phyloP scores from a whole-genome alignment of 1,140 invertebrate species.

The Apocrypta bakeri region DNA sequence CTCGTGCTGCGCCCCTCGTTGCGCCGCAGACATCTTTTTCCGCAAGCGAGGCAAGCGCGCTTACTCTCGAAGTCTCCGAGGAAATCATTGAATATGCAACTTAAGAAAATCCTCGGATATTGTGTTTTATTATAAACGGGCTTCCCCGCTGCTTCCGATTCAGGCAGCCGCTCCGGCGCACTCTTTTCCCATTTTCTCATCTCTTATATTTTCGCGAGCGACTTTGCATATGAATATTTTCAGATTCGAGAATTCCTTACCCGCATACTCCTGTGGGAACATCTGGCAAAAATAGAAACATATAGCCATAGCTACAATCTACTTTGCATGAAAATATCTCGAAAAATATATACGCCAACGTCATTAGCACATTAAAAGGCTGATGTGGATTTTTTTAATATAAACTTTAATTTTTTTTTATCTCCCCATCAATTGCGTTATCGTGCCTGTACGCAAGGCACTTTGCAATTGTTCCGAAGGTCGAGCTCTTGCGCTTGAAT shows the following conservation, averaged over 20 bases:
- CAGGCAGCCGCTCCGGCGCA: constrained; percentile 17
- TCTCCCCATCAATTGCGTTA: no score
- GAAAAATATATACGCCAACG: neutral
- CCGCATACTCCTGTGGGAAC: constrained; percentile 59
- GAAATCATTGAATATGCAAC: constrained; percentile 83
- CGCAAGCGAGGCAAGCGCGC: neutral
- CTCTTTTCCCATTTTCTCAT: constrained; percentile 22
- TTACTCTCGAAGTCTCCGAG: constrained; percentile 75
- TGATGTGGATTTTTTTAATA: neutral
- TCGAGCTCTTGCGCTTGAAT: constrained; percentile 16
- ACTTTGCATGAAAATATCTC: constrained; percentile 43
- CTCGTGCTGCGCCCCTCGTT: neutral
- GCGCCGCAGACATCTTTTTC: constrained; percentile 17
- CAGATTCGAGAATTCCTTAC: constrained; percentile 70
- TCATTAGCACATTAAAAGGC: constrained; percentile 9
- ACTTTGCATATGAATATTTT: constrained; percentile 72
- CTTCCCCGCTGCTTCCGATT: constrained; percentile 33
- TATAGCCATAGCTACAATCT: constrained; percentile 40
- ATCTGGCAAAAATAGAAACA: constrained; percentile 51
- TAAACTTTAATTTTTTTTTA: no score
- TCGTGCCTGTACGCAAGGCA: no score
- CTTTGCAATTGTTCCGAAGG: no score
- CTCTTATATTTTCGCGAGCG: constrained; percentile 49
- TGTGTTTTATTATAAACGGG: constrained; percentile 75
- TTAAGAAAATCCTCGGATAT: constrained; percentile 77